A percentile compares a stretch with the other conserved stretches of the same genome.
Evolutionary conservation across 2,797 vertebrate genomes (phyloP).

Genomic region (Thalassophryne amazonica): DNA sequence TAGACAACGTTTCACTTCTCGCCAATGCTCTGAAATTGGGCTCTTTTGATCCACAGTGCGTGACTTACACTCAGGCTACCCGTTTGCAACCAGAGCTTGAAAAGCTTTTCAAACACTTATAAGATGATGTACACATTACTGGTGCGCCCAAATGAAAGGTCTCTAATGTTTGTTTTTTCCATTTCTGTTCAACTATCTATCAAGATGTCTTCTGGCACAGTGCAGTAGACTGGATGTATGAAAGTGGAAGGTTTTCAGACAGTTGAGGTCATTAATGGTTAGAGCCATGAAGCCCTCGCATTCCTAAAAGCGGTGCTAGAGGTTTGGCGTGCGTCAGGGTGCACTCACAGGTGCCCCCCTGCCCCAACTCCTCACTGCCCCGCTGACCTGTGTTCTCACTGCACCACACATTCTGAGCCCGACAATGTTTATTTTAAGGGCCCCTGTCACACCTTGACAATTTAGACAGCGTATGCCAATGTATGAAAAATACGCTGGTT

Average conservation of each 20-base stretch:
- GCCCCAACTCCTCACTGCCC: too few species aligned
- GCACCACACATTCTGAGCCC: too few species aligned
- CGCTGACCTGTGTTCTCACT: too few species aligned
- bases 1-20: constrained; percentile 58
- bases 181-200: constrained; percentile 13
- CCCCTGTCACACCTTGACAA: too few species aligned
- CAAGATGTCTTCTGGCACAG: constrained; percentile 22
- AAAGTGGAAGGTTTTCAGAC: too few species aligned
- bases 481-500: too few species aligned
- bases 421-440: too few species aligned
- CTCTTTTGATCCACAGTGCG: constrained; percentile 57
- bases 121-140: constrained; percentile 29
- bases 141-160: constrained; percentile 18
- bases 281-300: constrained; percentile 34
- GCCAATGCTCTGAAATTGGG: constrained; percentile 59
- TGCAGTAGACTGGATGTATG: neutral
- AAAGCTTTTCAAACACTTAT: constrained; percentile 28
- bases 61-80: constrained; percentile 60
- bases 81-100: constrained; percentile 41
- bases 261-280: constrained; percentile 20
- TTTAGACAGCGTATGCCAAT: too few species aligned
- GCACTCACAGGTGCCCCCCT: too few species aligned
- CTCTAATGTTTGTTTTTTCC: neutral
- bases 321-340: too few species aligned
- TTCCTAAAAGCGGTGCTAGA: constrained; percentile 59